Conservation (phyloP, 1,140 invertebrate species). For the Camponotus floridanus region DNA sequence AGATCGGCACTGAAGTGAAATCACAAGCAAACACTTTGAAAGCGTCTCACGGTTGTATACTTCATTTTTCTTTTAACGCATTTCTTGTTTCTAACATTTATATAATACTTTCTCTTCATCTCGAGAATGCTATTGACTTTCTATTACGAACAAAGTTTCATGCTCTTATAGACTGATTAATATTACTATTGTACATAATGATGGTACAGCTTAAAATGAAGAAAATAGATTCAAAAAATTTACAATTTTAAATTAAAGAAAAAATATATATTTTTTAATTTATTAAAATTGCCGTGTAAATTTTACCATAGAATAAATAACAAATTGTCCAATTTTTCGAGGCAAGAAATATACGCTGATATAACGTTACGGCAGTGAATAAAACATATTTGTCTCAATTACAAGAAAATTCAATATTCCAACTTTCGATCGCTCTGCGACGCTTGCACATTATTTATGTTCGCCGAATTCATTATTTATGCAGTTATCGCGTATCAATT, state of each 20-base stretch:
- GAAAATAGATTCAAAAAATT: not conserved
- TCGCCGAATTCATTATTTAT: conserved; percentile 13
- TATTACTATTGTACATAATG: not conserved
- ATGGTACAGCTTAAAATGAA: not conserved
- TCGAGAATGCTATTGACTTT: conserved; percentile 26
- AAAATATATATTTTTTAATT: not conserved
- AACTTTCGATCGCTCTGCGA: not conserved
- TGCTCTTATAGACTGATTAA: not conserved
- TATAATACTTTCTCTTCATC: conserved; percentile 33
- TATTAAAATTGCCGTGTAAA: not conserved
- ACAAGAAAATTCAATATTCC: not conserved
- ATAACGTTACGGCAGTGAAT: not conserved
- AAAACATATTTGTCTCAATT: not conserved
- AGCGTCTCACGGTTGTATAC: not conserved
- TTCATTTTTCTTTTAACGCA: conserved; percentile 18
- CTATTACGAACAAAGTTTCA: not conserved
- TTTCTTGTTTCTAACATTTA: conserved; percentile 17
- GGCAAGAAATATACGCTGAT: not conserved
- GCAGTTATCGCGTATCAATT: not conserved
- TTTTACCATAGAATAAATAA: not conserved
- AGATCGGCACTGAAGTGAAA: not conserved
- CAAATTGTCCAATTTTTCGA: not conserved
- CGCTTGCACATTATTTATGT: conserved; percentile 18
- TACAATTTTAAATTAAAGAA: not conserved
- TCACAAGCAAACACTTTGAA: conserved; percentile 8